Evolutionary conservation across 2,888 invertebrate species (phyloP).

Genomic region (Sesia bembeciformis): DNA sequence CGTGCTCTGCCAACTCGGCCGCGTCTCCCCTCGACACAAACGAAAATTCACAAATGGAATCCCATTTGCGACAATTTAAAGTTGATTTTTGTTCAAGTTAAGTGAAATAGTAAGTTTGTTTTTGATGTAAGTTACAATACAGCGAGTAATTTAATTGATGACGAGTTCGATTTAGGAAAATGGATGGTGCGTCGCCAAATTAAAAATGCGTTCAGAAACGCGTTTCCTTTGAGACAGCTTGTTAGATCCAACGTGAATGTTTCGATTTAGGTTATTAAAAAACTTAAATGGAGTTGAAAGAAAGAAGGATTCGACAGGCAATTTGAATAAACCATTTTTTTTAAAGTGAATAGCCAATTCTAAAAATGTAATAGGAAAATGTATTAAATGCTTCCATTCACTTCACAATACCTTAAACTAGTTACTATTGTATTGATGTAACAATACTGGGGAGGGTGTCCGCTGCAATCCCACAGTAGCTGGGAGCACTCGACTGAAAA

Average conservation of each 20-base stretch:
- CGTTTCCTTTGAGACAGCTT: constrained; percentile 7
- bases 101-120: background rate
- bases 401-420: no score
- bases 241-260: background rate
- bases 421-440: no score
- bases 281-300: background rate
- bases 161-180: constrained; percentile 65
- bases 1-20: constrained; percentile 31
- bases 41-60: background rate
- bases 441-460: no score
- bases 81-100: background rate
- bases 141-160: constrained; percentile 70
- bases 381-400: no score
- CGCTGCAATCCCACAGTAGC: no score
- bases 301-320: no score
- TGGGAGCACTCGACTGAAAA: no score
- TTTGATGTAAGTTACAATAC: constrained; percentile 40
- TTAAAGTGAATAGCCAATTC: no score
- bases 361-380: no score
- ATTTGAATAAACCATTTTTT: no score
- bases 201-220: constrained; percentile 15
- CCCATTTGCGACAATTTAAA: background rate
- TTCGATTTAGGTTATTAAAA: background rate
- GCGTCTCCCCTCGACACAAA: constrained; percentile 5
- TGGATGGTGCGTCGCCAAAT: constrained; percentile 40